Evolutionary conservation across 2,888 invertebrate genomes (phyloP), one percentile per base, ranked within the genome.

Genomic region (Rhabditoides inermis): DNA sequence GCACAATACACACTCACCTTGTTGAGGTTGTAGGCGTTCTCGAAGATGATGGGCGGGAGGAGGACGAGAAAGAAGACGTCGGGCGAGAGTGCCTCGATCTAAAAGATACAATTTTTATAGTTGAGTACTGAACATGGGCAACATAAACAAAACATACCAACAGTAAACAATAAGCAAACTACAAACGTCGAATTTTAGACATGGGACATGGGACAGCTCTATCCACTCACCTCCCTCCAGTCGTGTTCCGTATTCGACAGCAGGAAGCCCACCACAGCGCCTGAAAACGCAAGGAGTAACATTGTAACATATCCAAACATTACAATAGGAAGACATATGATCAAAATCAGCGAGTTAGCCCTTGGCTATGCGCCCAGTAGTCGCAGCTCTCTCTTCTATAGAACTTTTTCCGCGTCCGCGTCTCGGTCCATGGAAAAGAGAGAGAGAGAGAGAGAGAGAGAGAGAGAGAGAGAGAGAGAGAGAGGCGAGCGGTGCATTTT

Each of bases 21-120:
- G 75, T 98, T 95, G 56, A 98, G 82, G 82, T 95, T 98, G 77
- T 95, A 98, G 2, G 95, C 95, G 2, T 92, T 92, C 79, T 98
- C 98, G 81, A 98, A 98, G 70, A 98, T 98, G 51, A 98, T 98
- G 1, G 98, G 98, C 10, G 98, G 98, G 49, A 98, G 79, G 1
- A 98, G 82, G 2, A 98, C 88, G 49, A 98, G 82, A 76, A 98
- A 98, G 78, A 98, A 98, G 23, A 94, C 90, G 22, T 94, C 98
- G 0, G 95, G 95, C 6, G 91, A 90, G 76, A 98, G 92, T 0
- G 92, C 90, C 79, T 98, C 95, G 77, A 94, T 94, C 10, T 12
- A 77, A 90, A 88, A 76, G 89, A 12, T 15, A 32, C 35, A 32
- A 32, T 32, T 32, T 76, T 39, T 76, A 76, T 45, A 18, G 40